Percentiles rank a stretch among this genome's conserved stretches.
Evolutionary conservation across 2,888 invertebrate species (phyloP).

Genomic region (Melinopterus prodromus): DNA sequence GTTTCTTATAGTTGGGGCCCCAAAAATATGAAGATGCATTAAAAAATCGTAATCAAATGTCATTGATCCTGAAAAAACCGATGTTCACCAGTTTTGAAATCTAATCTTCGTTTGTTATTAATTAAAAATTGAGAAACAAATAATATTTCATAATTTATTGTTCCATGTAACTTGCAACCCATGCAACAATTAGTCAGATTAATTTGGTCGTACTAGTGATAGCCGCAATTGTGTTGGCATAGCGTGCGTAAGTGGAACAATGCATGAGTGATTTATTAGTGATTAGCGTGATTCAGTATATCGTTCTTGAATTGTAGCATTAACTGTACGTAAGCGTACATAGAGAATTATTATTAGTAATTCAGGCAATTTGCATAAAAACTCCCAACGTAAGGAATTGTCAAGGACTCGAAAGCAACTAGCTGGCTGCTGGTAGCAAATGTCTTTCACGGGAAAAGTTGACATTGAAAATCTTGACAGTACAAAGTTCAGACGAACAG

Average conservation of each 20-base stretch:
- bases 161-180: too few species aligned
- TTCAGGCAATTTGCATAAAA: neutral
- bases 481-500: neutral
- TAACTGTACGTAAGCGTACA: neutral
- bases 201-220: too few species aligned
- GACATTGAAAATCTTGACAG: neutral
- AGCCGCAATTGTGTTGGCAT: neutral
- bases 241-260: neutral
- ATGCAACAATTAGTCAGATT: too few species aligned
- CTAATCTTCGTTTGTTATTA: too few species aligned
- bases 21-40: too few species aligned
- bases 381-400: neutral
- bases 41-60: too few species aligned
- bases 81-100: too few species aligned
- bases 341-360: neutral
- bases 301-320: neutral
- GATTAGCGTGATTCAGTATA: neutral
- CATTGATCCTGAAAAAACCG: too few species aligned
- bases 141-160: too few species aligned
- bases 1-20: too few species aligned
- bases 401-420: neutral
- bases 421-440: neutral
- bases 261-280: neutral
- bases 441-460: neutral
- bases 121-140: too few species aligned